Conservation (phyloP, 2,888 invertebrate species). For the Acanthosepion lycidas region DNA sequence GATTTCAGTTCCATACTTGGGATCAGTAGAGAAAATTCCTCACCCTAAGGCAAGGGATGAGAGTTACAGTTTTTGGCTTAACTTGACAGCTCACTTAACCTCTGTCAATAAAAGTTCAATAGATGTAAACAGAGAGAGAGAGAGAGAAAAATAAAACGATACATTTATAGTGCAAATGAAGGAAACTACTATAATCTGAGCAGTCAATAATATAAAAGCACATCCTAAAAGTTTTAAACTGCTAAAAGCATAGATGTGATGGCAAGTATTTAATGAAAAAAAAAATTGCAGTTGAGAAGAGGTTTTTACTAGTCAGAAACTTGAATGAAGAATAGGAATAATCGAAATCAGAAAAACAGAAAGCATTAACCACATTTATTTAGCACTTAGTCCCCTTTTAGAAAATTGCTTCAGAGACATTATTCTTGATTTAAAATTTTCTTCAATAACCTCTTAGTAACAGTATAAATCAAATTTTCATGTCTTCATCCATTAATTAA, state of each 20-base stretch:
- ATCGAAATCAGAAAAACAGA: too few species aligned
- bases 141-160: neutral
- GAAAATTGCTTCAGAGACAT: neutral
- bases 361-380: neutral
- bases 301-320: neutral
- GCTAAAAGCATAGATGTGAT: neutral
- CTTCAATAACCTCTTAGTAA: too few species aligned
- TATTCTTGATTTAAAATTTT: neutral
- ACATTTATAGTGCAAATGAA: neutral
- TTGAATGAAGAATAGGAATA: neutral
- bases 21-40: neutral
- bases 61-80: neutral
- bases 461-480: too few species aligned
- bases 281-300: neutral
- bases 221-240: neutral
- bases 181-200: neutral
- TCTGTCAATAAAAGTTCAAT: neutral
- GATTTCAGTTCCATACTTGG: neutral
- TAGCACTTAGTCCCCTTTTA: neutral
- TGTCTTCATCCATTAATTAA: too few species aligned
- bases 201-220: neutral
- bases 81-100: conserved; percentile 8
- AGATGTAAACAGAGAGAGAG: neutral
- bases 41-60: neutral
- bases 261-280: conserved; percentile 8